Evolutionary conservation across 2,888 invertebrate species (phyloP).

Genomic region (Anorthoa munda): DNA sequence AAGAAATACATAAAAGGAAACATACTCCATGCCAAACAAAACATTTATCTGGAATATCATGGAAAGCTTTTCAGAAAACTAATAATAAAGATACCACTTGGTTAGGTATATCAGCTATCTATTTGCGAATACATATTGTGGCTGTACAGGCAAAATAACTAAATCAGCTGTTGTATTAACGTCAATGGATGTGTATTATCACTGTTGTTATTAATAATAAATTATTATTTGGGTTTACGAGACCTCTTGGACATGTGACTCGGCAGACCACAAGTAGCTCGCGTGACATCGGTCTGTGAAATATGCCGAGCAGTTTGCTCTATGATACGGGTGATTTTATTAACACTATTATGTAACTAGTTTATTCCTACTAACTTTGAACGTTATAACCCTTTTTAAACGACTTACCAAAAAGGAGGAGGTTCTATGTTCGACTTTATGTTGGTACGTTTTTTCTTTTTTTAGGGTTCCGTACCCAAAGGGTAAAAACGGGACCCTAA

Average conservation of each 20-base stretch:
- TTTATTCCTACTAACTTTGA: neutral
- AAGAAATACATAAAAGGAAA: neutral
- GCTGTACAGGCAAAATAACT: conserved; percentile 17
- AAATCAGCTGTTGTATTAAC: conserved; percentile 47
- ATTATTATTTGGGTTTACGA: conserved; percentile 47
- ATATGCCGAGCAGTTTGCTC: conserved; percentile 3
- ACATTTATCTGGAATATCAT: neutral
- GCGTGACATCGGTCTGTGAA: conserved; percentile 33
- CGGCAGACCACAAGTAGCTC: conserved; percentile 19
- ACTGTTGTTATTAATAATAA: conserved; percentile 49
- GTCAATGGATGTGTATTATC: conserved; percentile 51
- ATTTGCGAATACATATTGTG: conserved; percentile 19
- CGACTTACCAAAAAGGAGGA: no score
- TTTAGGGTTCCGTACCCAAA: no score
- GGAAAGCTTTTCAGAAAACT: neutral
- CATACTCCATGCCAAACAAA: neutral
- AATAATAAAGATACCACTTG: conserved; percentile 17
- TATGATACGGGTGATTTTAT: neutral
- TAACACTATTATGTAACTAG: neutral
- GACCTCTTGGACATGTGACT: conserved; percentile 54
- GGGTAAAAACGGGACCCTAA: no score
- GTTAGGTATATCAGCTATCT: conserved; percentile 19
- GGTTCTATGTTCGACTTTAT: no score
- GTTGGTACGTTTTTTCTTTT: no score
- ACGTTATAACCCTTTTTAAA: no score